These are phyloP conservation scores for Podargus strigoides DNA, from an alignment of 2,797 vertebrate genomes.

Conservation along the genomic window DNA sequence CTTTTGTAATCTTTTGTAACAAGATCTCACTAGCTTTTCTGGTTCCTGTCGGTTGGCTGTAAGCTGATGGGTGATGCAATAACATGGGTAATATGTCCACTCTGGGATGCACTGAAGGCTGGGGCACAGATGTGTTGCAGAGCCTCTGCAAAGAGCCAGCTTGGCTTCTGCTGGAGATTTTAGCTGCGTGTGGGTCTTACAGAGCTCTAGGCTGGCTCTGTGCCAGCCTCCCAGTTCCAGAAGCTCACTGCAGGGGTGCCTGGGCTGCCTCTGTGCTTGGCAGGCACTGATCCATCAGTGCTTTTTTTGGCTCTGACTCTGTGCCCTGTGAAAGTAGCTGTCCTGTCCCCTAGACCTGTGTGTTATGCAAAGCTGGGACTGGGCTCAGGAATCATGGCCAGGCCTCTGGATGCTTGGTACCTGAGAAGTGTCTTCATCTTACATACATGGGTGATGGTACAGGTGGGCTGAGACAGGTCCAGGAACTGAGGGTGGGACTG, in stretches of 20 bases:
- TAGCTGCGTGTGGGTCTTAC: not conserved
- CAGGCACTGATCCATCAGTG: not conserved
- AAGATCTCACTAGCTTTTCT: not conserved
- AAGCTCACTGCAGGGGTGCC: not conserved
- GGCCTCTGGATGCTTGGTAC: not conserved
- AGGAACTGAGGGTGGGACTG: not conserved
- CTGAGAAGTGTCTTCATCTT: not conserved
- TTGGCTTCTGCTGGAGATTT: not conserved
- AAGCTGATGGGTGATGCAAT: not conserved
- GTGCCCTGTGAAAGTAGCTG: not conserved
- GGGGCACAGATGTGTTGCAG: not conserved
- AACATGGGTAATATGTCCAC: not conserved
- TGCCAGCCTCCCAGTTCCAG: not conserved
- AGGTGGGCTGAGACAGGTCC: not conserved
- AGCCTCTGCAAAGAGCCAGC: not conserved
- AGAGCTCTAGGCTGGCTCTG: not conserved
- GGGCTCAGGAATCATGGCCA: fast-evolving
- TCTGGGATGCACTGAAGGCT: not conserved
- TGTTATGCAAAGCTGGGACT: not conserved
- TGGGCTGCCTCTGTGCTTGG: not conserved
- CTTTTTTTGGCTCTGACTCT: not conserved
- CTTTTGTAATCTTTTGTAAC: not conserved
- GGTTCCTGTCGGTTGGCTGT: not conserved
- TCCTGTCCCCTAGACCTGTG: not conserved
- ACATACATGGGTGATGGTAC: fast-evolving